These are phyloP conservation scores for Neodiprion virginianus DNA, from an alignment of 1,140 invertebrate genomes.

Conservation along the genomic window DNA sequence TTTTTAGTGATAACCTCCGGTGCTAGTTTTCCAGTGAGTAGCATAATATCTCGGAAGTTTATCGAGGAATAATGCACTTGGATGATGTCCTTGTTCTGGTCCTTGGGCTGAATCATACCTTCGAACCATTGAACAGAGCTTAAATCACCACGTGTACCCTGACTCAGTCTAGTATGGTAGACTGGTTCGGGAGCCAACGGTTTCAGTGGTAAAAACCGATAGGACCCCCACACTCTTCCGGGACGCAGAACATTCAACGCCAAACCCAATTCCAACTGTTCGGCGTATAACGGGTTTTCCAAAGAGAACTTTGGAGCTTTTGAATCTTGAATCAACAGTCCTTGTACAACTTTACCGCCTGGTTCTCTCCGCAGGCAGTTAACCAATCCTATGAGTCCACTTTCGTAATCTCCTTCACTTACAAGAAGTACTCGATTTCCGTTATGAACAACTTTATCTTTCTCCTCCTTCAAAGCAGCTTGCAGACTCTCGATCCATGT, in stretches of 20 bases:
- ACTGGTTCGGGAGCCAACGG: constrained; percentile 54
- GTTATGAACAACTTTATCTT: constrained; percentile 34
- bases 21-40: constrained; percentile 75
- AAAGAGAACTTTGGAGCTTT: constrained; percentile 71
- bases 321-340: constrained; percentile 70
- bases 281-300: constrained; percentile 67
- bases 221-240: constrained; percentile 80
- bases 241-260: constrained; percentile 76
- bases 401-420: constrained; percentile 68
- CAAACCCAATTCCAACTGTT: constrained; percentile 75
- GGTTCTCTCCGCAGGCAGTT: constrained; percentile 78
- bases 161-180: constrained; percentile 80
- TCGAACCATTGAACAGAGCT: constrained; percentile 85
- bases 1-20: constrained; percentile 66
- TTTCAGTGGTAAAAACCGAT: constrained; percentile 72
- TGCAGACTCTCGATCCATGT: constrained; percentile 65
- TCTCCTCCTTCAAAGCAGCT: constrained; percentile 62
- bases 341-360: constrained; percentile 68
- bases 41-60: constrained; percentile 84
- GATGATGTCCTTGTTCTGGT: constrained; percentile 52
- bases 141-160: constrained; percentile 81
- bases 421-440: constrained; percentile 62
- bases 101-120: constrained; percentile 55
- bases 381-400: constrained; percentile 83
- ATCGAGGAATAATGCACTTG: constrained; percentile 71